Base-by-base conservation (phyloP, 2,797 vertebrate species). In the Bovichtus variegatus region DNA sequence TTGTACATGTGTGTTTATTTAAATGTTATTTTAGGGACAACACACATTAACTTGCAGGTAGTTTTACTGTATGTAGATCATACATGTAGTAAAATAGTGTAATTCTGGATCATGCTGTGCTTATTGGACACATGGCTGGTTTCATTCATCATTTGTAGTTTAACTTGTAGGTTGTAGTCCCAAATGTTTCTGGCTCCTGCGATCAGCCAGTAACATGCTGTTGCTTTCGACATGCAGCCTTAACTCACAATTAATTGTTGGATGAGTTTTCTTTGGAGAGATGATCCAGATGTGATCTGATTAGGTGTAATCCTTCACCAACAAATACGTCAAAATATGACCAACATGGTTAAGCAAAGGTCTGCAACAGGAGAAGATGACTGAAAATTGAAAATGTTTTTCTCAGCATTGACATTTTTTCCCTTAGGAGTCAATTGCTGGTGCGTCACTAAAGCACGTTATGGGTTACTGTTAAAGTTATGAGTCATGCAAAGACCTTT, bases 401-500 rank as follows among this genome's bases (percentile, higher is more conserved):
- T 49, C 7, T 59, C 7, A 21, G 18, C 11, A 5, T 31, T 27
- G 21, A 16, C 3, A 40, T 25, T 41, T 41, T 36, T 10, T 8
- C 9, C 1, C 11, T 31, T 12, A 0, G 5, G 51, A 23, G 16
- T 67, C 18, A 60, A 2, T 23, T 65, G 27, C 63, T 44, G 21
- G 25, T 76, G 64, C 53, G 1, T 71, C 51, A 59, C 6, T 29
- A 1, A 43, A 18, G 23, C 25, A 41, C 31, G 9, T 27, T 16
- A 19, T n/a, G n/a, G 9, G 7, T 50, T 13, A 41, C 58, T 16
- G 18, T 43, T 76, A 27, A 57, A 55, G 11, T 44, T 54, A 7
- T 62, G 61, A 77, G 9, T 78, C 55, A 68, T 4, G 12, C 40
- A 58, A 38, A 71, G 34, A 41, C 18, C 13, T 51, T 49, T 49